Conservation (phyloP, 2,113 vertebrate genomes). For the Prionailurus bengalensis region DNA sequence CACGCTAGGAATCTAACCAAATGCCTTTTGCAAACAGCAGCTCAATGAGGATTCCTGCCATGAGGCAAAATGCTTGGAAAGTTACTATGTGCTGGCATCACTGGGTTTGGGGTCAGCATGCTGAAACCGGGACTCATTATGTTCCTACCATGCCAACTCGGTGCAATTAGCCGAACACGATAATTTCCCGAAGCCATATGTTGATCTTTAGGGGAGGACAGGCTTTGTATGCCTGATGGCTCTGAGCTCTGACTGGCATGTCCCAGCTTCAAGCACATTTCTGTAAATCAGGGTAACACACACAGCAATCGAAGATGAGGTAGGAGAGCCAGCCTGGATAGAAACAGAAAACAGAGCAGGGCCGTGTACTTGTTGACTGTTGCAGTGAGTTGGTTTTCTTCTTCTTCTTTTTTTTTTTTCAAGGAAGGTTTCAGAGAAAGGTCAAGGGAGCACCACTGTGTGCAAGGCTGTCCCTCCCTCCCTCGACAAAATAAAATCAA, state of each 20-base stretch:
- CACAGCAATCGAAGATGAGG: background rate
- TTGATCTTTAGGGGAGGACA: slow-evolving; percentile 63
- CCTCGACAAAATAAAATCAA: slow-evolving; percentile 89
- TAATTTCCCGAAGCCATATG: slow-evolving; percentile 71
- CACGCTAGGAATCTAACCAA: background rate
- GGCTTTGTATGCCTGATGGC: slow-evolving; percentile 55
- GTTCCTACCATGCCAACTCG: slow-evolving; percentile 59
- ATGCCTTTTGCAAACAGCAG: slow-evolving; percentile 47
- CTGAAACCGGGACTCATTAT: slow-evolving; percentile 47
- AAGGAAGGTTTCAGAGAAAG: slow-evolving; percentile 87
- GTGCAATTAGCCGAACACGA: slow-evolving; percentile 59
- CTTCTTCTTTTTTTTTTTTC: slow-evolving; percentile 63
- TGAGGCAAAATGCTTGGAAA: slow-evolving; percentile 69
- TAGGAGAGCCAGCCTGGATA: background rate
- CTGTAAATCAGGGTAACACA: slow-evolving; percentile 34
- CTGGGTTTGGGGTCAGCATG: slow-evolving; percentile 49
- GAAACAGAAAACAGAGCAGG: background rate
- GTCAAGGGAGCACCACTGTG: slow-evolving; percentile 86
- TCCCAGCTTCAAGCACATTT: slow-evolving; percentile 35
- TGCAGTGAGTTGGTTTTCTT: background rate
- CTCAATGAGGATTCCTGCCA: slow-evolving; percentile 66
- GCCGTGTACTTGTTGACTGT: slow-evolving; percentile 75
- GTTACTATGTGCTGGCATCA: background rate
- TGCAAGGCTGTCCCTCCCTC: slow-evolving; percentile 74
- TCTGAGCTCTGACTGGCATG: slow-evolving; percentile 35